Evolutionary conservation across 2,888 invertebrate species (phyloP).

Genomic region (Chromoteleia sp.): DNA sequence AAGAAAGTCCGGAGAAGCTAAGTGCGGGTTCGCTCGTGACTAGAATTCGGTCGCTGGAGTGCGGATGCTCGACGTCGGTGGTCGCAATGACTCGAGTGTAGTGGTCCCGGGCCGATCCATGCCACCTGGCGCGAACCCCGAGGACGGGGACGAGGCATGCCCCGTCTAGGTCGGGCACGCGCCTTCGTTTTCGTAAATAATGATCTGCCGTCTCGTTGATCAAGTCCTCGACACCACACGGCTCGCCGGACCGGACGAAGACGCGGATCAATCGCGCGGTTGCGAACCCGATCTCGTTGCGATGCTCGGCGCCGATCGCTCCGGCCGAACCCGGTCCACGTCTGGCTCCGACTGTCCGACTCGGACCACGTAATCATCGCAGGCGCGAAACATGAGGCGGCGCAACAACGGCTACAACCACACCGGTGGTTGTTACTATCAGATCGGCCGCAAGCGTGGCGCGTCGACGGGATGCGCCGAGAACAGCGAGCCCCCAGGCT

Average conservation of each 20-base stretch:
- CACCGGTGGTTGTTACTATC: conserved; percentile 75
- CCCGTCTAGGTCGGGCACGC: conserved; percentile 18
- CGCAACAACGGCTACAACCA: conserved; percentile 74
- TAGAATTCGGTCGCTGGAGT: too few species aligned
- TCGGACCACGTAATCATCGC: conserved; percentile 20
- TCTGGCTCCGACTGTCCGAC: not conserved
- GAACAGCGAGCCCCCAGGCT: conserved; percentile 84
- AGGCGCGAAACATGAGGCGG: conserved; percentile 75
- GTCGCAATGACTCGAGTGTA: conserved; percentile 2
- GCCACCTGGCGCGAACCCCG: conserved; percentile 5
- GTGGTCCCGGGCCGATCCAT: too few species aligned
- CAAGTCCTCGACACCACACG: conserved; percentile 7
- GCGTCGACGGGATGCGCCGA: conserved; percentile 75
- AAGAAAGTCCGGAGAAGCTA: too few species aligned
- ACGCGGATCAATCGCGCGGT: conserved; percentile 15
- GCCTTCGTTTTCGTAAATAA: conserved; percentile 29
- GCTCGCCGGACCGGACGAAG: conserved; percentile 11
- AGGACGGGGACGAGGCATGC: conserved; percentile 11
- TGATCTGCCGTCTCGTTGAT: conserved; percentile 33
- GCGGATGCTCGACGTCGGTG: not conserved
- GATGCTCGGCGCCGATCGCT: conserved; percentile 21
- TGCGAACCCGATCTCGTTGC: not conserved
- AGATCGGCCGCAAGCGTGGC: conserved; percentile 71
- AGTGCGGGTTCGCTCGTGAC: too few species aligned
- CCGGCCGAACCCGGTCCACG: not conserved